Base-by-base conservation (phyloP, 2,113 vertebrate species). In the Chloebia gouldiae region DNA sequence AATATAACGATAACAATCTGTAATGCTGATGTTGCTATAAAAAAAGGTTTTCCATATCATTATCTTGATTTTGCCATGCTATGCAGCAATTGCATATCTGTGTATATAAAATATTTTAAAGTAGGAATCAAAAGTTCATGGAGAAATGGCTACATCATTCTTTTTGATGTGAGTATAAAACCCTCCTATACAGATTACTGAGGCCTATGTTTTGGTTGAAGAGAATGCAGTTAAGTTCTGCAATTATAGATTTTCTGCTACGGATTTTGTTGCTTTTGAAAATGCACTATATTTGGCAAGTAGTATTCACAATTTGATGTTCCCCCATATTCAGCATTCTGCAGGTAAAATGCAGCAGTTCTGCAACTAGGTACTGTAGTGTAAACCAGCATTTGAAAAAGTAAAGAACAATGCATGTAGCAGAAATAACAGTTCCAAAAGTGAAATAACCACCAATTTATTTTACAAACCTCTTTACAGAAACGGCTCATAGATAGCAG, bases 401-500 rank as follows among this genome's bases (percentile, higher is more conserved):
- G 14, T 61, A 35, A 87, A 61, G 18, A 73, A 40, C 5, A 33
- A 23, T 8, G 5, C 53, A 25, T 11, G 11, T 19, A 40, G 17
- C 20, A 77, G 47, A 79, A 90, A 57, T 18, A 61, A 13, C 7
- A 40, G 14, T 40, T 92, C 14, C 27, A 70, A 45, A 92, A 79
- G 25, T 54, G 18, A 40, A 63, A 31, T 90, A 94, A 93, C 18
- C 33, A 71, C 45, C 9, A 49, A 49, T 40, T 28, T 59, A 33
- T 54, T 86, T 85, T 39, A 15, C 72, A 94, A 94, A 75, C 14
- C 2, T 86, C 30, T 93, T 95, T 97, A 18, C 86, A 98, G 98
- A 96, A 95, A 60, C 92, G 95, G 15, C 97, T 97, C 15, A 98
- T 99, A 76, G 98, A 99, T 63, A 98, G 98, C 96, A 98, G 98